Percentiles rank a stretch among this genome's conserved stretches.
Evolutionary conservation across 2,113 vertebrate species (phyloP).

Genomic region (Cyprinus carpio): DNA sequence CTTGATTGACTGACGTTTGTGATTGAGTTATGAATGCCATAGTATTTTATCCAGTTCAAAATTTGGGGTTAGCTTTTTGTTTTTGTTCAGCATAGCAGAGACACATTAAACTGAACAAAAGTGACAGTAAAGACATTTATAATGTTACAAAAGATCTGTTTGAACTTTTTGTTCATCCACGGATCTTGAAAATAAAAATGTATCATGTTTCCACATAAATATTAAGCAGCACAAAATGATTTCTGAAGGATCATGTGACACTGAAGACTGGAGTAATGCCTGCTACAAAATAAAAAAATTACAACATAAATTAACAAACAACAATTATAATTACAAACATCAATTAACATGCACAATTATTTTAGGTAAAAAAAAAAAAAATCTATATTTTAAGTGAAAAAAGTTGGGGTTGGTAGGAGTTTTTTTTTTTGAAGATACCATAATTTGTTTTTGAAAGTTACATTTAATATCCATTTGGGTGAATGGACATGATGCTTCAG

Average conservation of each 20-base stretch:
- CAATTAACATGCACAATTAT: no score
- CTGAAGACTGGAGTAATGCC: background rate
- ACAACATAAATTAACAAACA: no score
- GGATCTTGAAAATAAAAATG: background rate
- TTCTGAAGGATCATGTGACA: background rate
- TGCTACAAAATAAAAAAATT: no score
- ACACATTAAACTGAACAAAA: background rate
- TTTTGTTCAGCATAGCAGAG: background rate
- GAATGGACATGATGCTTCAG: conserved; percentile 8
- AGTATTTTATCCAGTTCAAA: background rate
- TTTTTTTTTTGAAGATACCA: background rate
- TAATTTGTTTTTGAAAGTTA: background rate
- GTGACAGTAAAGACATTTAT: background rate
- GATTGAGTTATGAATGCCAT: background rate
- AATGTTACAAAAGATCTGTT: background rate
- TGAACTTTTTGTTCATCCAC: background rate
- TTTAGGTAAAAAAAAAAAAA: no score
- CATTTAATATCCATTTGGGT: background rate
- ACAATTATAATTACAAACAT: no score
- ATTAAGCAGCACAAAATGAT: background rate
- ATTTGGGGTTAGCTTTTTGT: background rate
- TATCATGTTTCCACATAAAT: background rate
- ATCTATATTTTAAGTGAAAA: no score
- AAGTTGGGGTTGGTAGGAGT: no score
- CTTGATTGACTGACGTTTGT: background rate